phyloP scores from a whole-genome alignment of 1,140 invertebrate species.

The Aphaenogaster rudis region DNA sequence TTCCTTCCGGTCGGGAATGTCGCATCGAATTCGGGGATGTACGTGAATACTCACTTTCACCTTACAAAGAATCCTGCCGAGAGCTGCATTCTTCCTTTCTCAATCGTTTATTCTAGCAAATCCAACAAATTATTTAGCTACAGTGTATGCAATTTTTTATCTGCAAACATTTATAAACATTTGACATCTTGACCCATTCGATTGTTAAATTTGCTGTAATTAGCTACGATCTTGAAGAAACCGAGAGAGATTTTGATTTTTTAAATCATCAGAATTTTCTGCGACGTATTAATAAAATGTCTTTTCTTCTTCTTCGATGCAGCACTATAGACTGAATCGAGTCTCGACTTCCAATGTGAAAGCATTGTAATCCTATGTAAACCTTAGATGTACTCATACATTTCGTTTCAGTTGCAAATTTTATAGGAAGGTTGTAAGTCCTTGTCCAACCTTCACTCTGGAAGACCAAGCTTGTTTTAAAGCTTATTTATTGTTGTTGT shows the following conservation, averaged over 20 bases:
- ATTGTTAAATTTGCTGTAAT: not conserved
- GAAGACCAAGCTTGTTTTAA: not conserved
- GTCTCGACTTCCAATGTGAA: not conserved
- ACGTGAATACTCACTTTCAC: conserved; percentile 5
- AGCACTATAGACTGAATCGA: too few relatives aligned
- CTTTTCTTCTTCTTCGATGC: not conserved
- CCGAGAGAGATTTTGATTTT: not conserved
- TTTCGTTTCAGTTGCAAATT: conserved; percentile 11
- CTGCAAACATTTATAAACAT: not conserved
- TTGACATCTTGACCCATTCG: not conserved
- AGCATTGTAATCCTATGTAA: not conserved
- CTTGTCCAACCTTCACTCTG: not conserved
- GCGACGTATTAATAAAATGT: not conserved
- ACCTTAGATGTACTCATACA: not conserved
- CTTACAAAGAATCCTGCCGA: conserved; percentile 11
- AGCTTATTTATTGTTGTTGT: conserved; percentile 16
- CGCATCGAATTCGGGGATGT: conserved; percentile 33
- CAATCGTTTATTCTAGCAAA: not conserved
- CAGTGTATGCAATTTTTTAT: not conserved
- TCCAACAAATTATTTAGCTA: not conserved
- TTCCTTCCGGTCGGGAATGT: conserved; percentile 67
- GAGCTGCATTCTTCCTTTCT: not conserved
- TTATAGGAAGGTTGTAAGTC: not conserved
- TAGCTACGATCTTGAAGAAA: not conserved
- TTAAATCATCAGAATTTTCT: not conserved